A percentile compares a stretch with the other conserved stretches of the same genome.
Conservation (phyloP, 1,140 invertebrate species). For the Daktulosphaira vitifoliae region DNA sequence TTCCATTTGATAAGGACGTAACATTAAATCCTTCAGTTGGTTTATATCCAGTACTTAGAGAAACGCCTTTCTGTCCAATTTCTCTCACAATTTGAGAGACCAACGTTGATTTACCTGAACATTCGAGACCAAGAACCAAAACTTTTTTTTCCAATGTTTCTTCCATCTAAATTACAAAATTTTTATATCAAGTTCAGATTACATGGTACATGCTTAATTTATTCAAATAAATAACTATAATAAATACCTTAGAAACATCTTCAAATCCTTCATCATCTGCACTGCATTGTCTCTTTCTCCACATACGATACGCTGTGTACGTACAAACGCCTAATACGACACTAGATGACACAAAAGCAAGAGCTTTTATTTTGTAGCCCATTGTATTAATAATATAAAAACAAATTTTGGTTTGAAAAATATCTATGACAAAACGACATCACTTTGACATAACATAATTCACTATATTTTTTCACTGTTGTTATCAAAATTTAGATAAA, state of each 20-base stretch:
- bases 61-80: constrained; percentile 39
- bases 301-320: constrained; percentile 45
- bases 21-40: constrained; percentile 44
- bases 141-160: constrained; percentile 44
- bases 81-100: constrained; percentile 41
- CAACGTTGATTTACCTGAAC: constrained; percentile 45
- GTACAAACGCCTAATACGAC: constrained; percentile 42
- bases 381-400: neutral
- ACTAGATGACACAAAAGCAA: constrained; percentile 31
- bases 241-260: constrained; percentile 45
- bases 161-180: constrained; percentile 40
- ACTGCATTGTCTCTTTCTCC: constrained; percentile 44
- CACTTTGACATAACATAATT: constrained; percentile 6
- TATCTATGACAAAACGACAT: constrained; percentile 16
- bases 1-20: constrained; percentile 42
- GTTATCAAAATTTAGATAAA: constrained; percentile 6
- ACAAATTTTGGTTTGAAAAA: neutral
- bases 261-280: constrained; percentile 47
- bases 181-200: neutral
- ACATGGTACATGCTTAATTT: neutral
- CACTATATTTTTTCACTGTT: neutral
- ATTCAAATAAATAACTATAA: constrained; percentile 2
- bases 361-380: constrained; percentile 30
- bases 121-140: constrained; percentile 44
- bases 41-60: constrained; percentile 37